phyloP scores from a whole-genome alignment of 2,113 vertebrate genomes.

The Entomyzon cyanotis region DNA sequence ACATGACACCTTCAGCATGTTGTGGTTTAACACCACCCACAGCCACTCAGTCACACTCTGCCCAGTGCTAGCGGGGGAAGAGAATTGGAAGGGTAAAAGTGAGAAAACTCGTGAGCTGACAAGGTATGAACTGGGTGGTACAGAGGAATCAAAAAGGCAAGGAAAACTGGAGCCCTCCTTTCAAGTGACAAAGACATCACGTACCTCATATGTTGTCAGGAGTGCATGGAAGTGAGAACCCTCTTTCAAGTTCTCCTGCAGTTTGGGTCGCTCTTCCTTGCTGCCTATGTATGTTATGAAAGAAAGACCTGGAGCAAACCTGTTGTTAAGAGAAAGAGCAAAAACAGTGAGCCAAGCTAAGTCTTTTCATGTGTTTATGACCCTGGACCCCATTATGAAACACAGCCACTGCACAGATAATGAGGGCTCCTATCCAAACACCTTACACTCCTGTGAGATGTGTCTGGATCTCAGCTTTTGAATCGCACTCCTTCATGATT shows the following conservation, averaged over 20 bases:
- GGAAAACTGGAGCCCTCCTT: neutral
- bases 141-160: neutral
- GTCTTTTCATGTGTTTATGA: neutral
- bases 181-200: neutral
- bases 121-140: neutral
- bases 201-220: constrained; percentile 89
- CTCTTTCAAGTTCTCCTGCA: constrained; percentile 73
- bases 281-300: constrained; percentile 82
- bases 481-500: neutral
- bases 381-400: neutral
- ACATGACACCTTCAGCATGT: neutral
- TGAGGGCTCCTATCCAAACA: neutral
- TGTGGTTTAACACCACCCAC: neutral
- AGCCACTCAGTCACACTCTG: neutral
- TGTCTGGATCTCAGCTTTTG: neutral
- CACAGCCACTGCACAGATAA: neutral
- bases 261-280: constrained; percentile 80
- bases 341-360: neutral
- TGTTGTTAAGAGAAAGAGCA: constrained; percentile 55
- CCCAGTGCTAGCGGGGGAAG: too few species aligned
- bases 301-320: constrained; percentile 82
- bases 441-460: neutral
- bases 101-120: neutral
- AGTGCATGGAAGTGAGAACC: constrained; percentile 72
- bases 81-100: neutral